Evolutionary conservation across 2,113 vertebrate species (phyloP).

Genomic region (Nipponia nippon): DNA sequence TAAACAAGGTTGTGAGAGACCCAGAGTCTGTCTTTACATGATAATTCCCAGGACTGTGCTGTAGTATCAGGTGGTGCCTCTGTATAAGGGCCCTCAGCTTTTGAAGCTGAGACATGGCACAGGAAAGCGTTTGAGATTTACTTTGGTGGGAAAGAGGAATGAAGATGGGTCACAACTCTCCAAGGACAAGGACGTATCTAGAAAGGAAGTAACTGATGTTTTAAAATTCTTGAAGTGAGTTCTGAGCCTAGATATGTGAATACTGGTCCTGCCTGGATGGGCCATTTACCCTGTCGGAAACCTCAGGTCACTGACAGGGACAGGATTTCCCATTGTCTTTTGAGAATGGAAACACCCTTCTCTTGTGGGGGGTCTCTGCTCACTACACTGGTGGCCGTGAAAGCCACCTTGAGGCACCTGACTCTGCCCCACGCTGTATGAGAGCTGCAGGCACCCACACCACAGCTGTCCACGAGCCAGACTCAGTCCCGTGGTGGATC

Average conservation of each 20-base stretch:
- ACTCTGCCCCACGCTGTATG: rapidly evolving
- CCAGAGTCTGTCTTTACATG: background rate
- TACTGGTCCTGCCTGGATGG: background rate
- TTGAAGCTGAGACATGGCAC: background rate
- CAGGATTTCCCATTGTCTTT: background rate
- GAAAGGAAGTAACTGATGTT: background rate
- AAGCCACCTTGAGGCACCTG: background rate
- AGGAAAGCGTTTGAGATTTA: background rate
- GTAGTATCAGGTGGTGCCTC: background rate
- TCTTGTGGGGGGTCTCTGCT: background rate
- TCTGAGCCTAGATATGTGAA: background rate
- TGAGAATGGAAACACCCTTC: background rate
- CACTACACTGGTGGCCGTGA: background rate
- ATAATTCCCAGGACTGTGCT: background rate
- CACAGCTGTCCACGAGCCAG: background rate
- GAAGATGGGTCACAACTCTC: background rate
- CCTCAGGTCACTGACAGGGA: background rate
- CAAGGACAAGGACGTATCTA: background rate
- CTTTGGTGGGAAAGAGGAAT: background rate
- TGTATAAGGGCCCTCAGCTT: background rate
- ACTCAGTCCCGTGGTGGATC: background rate
- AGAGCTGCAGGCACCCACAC: background rate
- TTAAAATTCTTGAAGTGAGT: background rate
- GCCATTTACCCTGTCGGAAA: background rate
- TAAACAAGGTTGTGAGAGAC: background rate